A percentile compares a stretch with the other conserved stretches of the same genome.
Conservation (phyloP, 2,113 vertebrate genomes). For the Chloropsis cyanopogon region DNA sequence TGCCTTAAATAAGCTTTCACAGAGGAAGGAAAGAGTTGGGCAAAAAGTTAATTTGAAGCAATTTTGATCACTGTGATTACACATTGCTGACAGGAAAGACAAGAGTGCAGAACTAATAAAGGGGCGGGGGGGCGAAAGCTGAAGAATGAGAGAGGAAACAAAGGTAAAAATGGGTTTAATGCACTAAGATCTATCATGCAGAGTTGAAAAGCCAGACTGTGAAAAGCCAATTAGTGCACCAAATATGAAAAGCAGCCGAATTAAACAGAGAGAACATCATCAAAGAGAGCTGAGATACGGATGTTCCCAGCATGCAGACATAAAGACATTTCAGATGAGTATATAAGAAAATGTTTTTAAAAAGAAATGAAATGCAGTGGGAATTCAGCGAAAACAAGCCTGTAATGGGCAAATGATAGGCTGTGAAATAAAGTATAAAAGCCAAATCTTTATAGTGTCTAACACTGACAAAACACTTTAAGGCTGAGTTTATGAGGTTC, state of each 20-base stretch:
- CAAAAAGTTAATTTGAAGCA: background rate
- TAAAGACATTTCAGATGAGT: background rate
- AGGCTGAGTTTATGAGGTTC: background rate
- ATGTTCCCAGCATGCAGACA: background rate
- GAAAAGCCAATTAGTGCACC: constrained; percentile 48
- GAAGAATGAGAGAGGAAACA: background rate
- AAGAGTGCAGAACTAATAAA: background rate
- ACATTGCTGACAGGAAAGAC: background rate
- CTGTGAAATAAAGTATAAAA: background rate
- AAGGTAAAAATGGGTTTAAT: background rate
- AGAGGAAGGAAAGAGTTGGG: background rate
- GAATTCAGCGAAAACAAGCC: background rate
- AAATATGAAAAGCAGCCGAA: background rate
- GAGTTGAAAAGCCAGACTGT: constrained; percentile 13
- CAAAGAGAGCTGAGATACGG: background rate
- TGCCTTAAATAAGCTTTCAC: background rate
- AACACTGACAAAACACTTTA: background rate
- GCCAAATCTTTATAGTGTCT: background rate
- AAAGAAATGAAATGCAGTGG: background rate
- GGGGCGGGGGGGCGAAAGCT: background rate
- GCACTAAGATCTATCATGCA: background rate
- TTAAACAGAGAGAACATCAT: constrained; percentile 1
- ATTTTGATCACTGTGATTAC: background rate
- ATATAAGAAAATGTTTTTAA: background rate
- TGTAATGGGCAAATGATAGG: background rate